Conservation (phyloP, 2,888 invertebrate species). For the Cheilosia urbana region DNA sequence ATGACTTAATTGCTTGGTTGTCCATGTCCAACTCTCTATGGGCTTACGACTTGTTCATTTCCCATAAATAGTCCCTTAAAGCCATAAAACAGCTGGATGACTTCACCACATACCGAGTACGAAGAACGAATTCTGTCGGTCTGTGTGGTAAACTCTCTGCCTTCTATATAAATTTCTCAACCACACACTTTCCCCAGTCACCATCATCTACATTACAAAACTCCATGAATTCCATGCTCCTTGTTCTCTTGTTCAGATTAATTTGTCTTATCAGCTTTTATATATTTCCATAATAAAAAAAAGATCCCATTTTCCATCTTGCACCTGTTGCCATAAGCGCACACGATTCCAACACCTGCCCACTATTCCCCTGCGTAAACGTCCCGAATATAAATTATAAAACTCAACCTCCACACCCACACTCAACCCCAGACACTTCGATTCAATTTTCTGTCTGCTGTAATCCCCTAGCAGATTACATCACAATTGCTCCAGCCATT, state of each 20-base stretch:
- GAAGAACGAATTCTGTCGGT: background rate
- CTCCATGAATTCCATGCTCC: no score
- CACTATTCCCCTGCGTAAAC: background rate
- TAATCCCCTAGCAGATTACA: slow-evolving; percentile 54
- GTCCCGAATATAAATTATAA: slow-evolving; percentile 46
- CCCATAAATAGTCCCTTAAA: no score
- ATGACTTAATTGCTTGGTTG: no score
- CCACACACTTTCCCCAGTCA: background rate
- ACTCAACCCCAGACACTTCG: slow-evolving; percentile 18
- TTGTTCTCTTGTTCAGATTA: slow-evolving; percentile 11
- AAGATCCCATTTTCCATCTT: slow-evolving; percentile 16
- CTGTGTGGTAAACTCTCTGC: background rate
- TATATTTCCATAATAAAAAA: background rate
- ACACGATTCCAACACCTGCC: slow-evolving; percentile 15
- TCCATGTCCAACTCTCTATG: no score
- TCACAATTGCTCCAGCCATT: slow-evolving; percentile 55
- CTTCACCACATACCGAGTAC: no score
- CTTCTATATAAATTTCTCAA: background rate
- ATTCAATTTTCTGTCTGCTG: slow-evolving; percentile 53
- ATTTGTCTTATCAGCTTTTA: slow-evolving; percentile 25
- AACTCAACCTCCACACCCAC: slow-evolving; percentile 4
- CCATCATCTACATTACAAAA: background rate
- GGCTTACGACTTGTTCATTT: no score
- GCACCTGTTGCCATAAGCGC: slow-evolving; percentile 41
- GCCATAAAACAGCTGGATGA: no score